These are phyloP conservation scores for Drosophila sulfurigaster DNA, from an alignment of 1,140 invertebrate species.

Conservation along the genomic window DNA sequence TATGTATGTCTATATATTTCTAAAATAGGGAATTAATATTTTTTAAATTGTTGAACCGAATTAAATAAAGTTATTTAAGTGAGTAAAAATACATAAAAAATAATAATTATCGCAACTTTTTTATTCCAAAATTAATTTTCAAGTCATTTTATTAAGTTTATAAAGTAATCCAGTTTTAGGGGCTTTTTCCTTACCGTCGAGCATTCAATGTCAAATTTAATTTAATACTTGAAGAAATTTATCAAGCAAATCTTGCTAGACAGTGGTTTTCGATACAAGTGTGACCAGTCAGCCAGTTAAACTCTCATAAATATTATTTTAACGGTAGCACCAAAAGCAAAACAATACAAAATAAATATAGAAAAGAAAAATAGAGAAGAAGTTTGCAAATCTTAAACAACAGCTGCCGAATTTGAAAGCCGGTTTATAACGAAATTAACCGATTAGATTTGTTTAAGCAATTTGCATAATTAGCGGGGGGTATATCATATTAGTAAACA, in stretches of 20 bases:
- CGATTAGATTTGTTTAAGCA: slow-evolving; percentile 48
- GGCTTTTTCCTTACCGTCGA: neutral
- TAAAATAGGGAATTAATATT: no score
- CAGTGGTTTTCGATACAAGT: slow-evolving; percentile 8
- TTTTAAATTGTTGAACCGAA: no score
- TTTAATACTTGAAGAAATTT: neutral
- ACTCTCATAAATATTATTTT: slow-evolving; percentile 22
- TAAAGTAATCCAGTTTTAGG: neutral
- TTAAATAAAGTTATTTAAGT: no score
- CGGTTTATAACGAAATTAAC: slow-evolving; percentile 49
- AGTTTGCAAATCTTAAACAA: slow-evolving; percentile 25
- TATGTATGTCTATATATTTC: no score
- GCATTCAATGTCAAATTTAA: neutral
- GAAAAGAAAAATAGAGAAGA: neutral
- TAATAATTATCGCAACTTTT: no score
- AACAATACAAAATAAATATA: neutral
- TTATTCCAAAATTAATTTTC: neutral
- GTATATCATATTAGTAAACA: slow-evolving; percentile 36
- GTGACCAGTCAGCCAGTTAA: slow-evolving; percentile 17
- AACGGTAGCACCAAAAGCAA: slow-evolving; percentile 43
- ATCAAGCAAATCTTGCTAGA: neutral
- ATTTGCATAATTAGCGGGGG: slow-evolving; percentile 56
- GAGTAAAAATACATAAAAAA: no score
- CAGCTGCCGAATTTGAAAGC: slow-evolving; percentile 31
- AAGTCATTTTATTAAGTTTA: neutral